Evolutionary conservation across 2,888 invertebrate species (phyloP).

Genomic region (Chalcis sispes): DNA sequence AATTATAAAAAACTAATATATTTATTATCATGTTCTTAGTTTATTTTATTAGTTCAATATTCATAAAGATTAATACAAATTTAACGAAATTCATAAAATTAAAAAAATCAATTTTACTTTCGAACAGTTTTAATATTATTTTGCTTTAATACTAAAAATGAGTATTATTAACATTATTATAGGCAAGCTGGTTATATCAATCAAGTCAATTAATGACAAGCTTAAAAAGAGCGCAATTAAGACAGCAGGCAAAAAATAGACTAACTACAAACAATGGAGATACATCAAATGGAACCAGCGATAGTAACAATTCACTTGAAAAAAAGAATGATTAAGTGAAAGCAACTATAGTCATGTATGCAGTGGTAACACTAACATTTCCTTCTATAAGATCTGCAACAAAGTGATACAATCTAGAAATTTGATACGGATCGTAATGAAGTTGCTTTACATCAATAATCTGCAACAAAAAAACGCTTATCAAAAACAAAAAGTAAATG

Average conservation of each 20-base stretch:
- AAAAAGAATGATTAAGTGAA: conserved; percentile 61
- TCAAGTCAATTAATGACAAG: conserved; percentile 92
- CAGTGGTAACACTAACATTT: conserved; percentile 28
- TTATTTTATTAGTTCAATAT: too few relatives aligned
- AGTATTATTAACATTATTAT: too few relatives aligned
- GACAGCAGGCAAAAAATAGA: conserved; percentile 80
- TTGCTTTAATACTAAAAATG: too few relatives aligned
- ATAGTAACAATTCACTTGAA: conserved; percentile 37
- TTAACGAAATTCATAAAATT: too few relatives aligned
- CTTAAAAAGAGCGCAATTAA: conserved; percentile 87
- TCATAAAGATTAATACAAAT: too few relatives aligned
- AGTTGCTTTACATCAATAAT: conserved; percentile 31
- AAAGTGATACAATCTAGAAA: conserved; percentile 28
- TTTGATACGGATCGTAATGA: conserved; percentile 7
- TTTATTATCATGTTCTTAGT: too few relatives aligned
- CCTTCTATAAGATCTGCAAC: conserved; percentile 12
- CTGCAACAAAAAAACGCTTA: conserved; percentile 20
- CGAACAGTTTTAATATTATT: too few relatives aligned
- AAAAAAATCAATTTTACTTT: too few relatives aligned
- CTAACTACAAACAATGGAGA: conserved; percentile 60
- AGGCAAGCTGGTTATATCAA: conserved; percentile 94
- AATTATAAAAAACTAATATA: too few relatives aligned
- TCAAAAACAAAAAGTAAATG: background rate
- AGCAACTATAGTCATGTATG: conserved; percentile 53
- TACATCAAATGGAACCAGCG: conserved; percentile 58